Percentiles rank a stretch among this genome's conserved stretches.
Evolutionary conservation across 2,888 invertebrate genomes (phyloP).

Genomic region (Microctonus brassicae): DNA sequence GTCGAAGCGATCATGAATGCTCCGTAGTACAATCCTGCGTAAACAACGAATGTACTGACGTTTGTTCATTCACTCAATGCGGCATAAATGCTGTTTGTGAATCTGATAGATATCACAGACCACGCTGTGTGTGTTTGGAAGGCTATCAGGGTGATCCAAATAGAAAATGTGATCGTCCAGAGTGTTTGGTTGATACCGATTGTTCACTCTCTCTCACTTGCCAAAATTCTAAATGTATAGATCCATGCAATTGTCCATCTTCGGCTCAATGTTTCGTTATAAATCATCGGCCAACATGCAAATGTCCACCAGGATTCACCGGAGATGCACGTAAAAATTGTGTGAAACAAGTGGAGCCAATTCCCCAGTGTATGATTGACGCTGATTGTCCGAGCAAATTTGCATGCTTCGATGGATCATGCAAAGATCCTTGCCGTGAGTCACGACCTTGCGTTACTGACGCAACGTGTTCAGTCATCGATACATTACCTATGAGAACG

Average conservation of each 20-base stretch:
- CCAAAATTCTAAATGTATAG: conserved; percentile 81
- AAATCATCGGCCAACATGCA: conserved; percentile 83
- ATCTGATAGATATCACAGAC: conserved; percentile 82
- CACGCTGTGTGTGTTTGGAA: conserved; percentile 83
- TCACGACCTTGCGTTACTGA: conserved; percentile 84
- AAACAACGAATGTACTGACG: conserved; percentile 84
- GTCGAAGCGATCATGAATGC: conserved; percentile 88
- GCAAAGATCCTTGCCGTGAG: conserved; percentile 84
- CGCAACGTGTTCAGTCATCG: conserved; percentile 87
- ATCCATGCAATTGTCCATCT: conserved; percentile 88
- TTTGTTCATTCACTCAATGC: conserved; percentile 85
- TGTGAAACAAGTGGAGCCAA: conserved; percentile 72
- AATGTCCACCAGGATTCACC: conserved; percentile 85
- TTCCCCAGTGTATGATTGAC: conserved; percentile 81
- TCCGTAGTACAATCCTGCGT: conserved; percentile 85
- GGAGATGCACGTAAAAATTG: conserved; percentile 84
- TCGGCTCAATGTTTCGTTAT: conserved; percentile 82
- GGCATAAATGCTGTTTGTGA: conserved; percentile 84
- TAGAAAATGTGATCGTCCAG: conserved; percentile 81
- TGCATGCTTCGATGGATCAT: conserved; percentile 85
- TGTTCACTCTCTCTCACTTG: conserved; percentile 87
- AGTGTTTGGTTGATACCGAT: conserved; percentile 82
- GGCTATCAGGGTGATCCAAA: conserved; percentile 85
- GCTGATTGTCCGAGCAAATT: conserved; percentile 88
- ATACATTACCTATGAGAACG: conserved; percentile 87